These are phyloP conservation scores for Aphelocoma californica DNA, from an alignment of 2,797 vertebrate genomes.

Conservation along the genomic window DNA sequence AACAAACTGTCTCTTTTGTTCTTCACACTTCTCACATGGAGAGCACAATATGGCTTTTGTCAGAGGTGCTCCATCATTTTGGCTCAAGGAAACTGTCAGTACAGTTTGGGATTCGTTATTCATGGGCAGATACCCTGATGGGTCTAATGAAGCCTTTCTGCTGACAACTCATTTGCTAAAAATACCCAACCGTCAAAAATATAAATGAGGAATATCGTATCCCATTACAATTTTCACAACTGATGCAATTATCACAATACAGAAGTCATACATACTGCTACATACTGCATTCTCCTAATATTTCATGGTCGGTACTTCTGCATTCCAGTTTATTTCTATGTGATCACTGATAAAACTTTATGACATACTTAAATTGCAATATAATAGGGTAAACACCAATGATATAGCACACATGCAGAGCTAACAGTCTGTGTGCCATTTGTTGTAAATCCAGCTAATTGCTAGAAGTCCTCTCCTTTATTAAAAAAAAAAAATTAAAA, in stretches of 20 bases:
- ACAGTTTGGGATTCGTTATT: constrained; percentile 90
- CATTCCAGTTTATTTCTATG: constrained; percentile 57
- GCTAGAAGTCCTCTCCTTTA: constrained; percentile 72
- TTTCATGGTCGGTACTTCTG: constrained; percentile 34
- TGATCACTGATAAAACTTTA: constrained; percentile 78
- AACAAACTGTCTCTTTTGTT: constrained; percentile 84
- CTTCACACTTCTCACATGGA: constrained; percentile 76
- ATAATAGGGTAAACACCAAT: constrained; percentile 89
- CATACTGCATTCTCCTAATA: neutral
- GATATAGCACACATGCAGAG: constrained; percentile 90
- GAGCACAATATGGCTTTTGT: constrained; percentile 93
- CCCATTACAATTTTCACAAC: constrained; percentile 46
- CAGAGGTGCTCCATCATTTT: constrained; percentile 88
- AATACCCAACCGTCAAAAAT: constrained; percentile 76
- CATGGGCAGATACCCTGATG: constrained; percentile 93
- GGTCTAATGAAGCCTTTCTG: constrained; percentile 93
- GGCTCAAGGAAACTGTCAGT: constrained; percentile 87
- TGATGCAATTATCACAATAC: constrained; percentile 57
- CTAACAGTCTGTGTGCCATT: constrained; percentile 95
- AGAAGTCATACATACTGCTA: constrained; percentile 18
- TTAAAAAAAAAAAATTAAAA: neutral
- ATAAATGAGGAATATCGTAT: constrained; percentile 69
- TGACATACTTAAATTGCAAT: constrained; percentile 81
- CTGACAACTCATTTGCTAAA: constrained; percentile 88
- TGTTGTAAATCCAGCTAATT: constrained; percentile 92